A percentile compares a stretch with the other conserved stretches of the same genome.
Evolutionary conservation across 2,888 invertebrate species (phyloP).

Genomic region (Lycia hirtaria): DNA sequence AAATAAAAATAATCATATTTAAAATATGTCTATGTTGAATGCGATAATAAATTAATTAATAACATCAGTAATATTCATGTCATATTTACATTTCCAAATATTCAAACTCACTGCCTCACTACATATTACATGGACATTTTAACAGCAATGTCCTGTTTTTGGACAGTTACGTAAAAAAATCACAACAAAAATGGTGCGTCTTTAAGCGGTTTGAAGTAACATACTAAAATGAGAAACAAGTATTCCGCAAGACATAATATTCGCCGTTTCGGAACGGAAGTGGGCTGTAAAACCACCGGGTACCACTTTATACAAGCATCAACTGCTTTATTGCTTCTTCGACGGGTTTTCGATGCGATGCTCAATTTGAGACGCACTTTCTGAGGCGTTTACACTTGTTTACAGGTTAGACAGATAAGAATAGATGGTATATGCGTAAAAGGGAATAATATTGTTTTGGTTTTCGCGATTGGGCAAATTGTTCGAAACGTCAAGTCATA

Average conservation of each 20-base stretch:
- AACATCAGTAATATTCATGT: no score
- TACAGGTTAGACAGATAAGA: not conserved
- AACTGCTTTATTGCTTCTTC: slow-evolving; percentile 25
- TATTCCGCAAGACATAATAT: slow-evolving; percentile 24
- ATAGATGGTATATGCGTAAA: not conserved
- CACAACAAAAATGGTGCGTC: not conserved
- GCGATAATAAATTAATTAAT: no score
- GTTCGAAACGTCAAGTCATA: no score
- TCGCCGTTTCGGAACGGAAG: slow-evolving; percentile 13
- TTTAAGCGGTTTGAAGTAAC: not conserved
- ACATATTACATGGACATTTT: no score
- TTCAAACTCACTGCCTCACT: no score
- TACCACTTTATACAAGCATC: slow-evolving; percentile 20
- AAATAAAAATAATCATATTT: no score
- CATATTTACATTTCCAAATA: no score
- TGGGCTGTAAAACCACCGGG: slow-evolving; percentile 15
- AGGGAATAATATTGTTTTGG: not conserved
- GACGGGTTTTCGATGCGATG: slow-evolving; percentile 17
- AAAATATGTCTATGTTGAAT: no score
- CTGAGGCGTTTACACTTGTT: slow-evolving; percentile 23
- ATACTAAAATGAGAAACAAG: slow-evolving; percentile 18
- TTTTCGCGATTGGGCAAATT: no score
- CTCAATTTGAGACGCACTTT: slow-evolving; percentile 24
- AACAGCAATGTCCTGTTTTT: no score
- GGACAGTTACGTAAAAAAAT: not conserved